Conservation (phyloP, 2,888 invertebrate species). For the Loripinus fragilis region DNA sequence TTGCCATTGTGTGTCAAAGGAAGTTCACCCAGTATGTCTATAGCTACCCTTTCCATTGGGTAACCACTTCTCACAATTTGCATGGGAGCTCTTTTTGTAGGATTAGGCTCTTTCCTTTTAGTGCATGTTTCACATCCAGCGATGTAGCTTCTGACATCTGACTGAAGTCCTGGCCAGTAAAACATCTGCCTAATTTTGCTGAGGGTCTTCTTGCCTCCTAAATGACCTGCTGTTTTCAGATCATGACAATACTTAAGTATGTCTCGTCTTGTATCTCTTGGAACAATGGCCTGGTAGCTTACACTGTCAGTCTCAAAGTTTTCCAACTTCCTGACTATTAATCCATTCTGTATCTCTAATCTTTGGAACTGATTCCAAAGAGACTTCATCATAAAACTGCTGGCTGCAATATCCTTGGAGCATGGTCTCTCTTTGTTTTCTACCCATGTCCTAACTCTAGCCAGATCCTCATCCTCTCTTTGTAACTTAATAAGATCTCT, state of each 20-base stretch:
- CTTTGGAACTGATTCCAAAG: background rate
- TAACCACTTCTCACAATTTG: too few relatives aligned
- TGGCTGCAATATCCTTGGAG: background rate
- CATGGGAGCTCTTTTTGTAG: too few relatives aligned
- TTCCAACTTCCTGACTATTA: background rate
- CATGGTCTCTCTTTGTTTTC: background rate
- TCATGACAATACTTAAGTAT: background rate
- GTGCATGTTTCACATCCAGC: background rate
- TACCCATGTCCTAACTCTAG: background rate
- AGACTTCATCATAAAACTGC: background rate
- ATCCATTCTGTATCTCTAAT: background rate
- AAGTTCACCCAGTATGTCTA: slow-evolving; percentile 5
- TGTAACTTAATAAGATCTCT: background rate
- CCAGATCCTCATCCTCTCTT: background rate
- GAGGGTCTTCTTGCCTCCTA: background rate
- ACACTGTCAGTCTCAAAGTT: background rate
- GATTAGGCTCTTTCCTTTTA: too few relatives aligned
- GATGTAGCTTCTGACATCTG: background rate
- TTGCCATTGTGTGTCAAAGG: slow-evolving; percentile 4
- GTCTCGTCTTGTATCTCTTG: background rate
- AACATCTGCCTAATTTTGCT: background rate
- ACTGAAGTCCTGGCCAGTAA: background rate
- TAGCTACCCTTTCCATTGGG: too few relatives aligned
- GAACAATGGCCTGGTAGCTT: background rate
- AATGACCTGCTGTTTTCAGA: background rate